Evolutionary conservation across 2,888 invertebrate genomes (phyloP), one percentile per base, ranked within the genome.

Genomic region (Apodemia duryi): DNA sequence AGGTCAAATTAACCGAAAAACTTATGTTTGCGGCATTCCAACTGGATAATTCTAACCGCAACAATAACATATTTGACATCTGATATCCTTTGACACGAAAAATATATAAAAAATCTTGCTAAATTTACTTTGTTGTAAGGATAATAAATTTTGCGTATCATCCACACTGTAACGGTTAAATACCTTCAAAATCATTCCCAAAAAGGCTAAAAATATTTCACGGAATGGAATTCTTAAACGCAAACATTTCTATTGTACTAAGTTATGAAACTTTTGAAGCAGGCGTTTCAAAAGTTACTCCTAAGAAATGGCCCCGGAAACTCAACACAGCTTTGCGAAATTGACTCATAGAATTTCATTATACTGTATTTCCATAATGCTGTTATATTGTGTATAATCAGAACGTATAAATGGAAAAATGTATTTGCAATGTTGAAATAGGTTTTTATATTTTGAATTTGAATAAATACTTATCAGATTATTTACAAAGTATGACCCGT

Each of bases 261-360:
- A 54, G 54, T 54, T 54, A 54, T 54, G 54, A 54, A 54, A 54
- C 54, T 54, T 46, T 54, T 54, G 54, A 54, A 29, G 28, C 54
- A 54, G 54, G 54, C 54, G 29, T 54, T 54, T 32, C 54, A 54
- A 54, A 54, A 54, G 54, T 54, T 54, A 54, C 54, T 54, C 32
- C 10, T 54, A 54, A 54, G 54, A 54, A 54, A 54, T 54, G 54
- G 54, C 54, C 54, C 54, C 54, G 54, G 54, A 54, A 54, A 54
- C 29, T 54, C 54, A 29, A 54, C 54, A 54, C 54, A 54, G 54
- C 54, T 54, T 54, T 54, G 54, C 54, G 54, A 54, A 54, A 54
- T 54, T 54, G 54, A 54, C 32, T 54, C 54, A 54, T 54, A 54
- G 54, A 54, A 54, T 54, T 54, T 54, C 54, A 54, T 54, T 54